A percentile compares a stretch with the other conserved stretches of the same genome.
Evolutionary conservation across 2,888 invertebrate genomes (phyloP).

Genomic region (Sminthurinus aureus): DNA sequence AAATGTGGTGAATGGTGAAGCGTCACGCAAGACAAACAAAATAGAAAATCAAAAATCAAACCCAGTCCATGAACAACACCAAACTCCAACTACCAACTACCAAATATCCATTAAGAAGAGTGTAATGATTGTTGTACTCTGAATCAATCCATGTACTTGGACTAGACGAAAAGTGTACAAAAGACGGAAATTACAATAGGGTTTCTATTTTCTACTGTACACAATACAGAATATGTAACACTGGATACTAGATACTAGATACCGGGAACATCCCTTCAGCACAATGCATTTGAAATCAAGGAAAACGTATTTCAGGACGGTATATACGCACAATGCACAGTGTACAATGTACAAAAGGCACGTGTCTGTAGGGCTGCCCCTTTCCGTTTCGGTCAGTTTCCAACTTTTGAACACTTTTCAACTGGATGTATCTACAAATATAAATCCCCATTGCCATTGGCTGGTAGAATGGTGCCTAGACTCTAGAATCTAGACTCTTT

Average conservation of each 20-base stretch:
- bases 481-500: too few relatives aligned
- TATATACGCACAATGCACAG: too few relatives aligned
- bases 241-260: background rate
- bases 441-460: background rate
- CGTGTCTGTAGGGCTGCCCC: background rate
- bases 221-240: too few relatives aligned
- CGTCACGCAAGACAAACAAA: constrained; percentile 32
- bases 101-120: constrained; percentile 19
- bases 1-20: background rate
- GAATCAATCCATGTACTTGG: background rate
- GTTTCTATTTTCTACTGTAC: background rate
- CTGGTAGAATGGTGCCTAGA: background rate
- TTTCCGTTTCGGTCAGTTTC: background rate
- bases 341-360: background rate
- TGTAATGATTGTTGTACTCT: constrained; percentile 25
- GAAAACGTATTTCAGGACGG: too few relatives aligned
- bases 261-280: background rate
- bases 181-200: background rate
- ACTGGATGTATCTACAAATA: background rate
- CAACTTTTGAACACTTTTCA: background rate
- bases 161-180: background rate
- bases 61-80: too few relatives aligned
- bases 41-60: background rate
- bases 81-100: background rate
- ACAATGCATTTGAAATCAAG: background rate